Base-by-base conservation (phyloP, 37 sponge, comb jelly and placozoan genomes). In the Halichondria panicea region DNA sequence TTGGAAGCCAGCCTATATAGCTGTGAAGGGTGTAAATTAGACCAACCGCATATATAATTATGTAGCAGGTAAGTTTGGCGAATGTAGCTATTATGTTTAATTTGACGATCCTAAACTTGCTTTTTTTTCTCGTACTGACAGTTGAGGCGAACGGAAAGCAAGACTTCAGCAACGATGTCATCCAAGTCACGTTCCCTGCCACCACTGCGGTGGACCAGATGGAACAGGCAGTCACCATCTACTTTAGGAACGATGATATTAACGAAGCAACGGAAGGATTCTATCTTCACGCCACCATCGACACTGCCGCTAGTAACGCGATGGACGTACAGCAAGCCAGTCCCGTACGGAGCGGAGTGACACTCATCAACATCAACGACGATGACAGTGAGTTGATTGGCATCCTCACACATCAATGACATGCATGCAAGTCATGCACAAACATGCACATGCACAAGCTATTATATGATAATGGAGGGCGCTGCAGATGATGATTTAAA, bases 381-480 rank as follows among this genome's bases (percentile, higher is more conserved):
- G 39, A 74, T 74, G 74, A 74, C n/a, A 25, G 74, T 74, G 31
- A 52, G 28, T 68, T n/a, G n/a, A n/a, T n/a, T n/a, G n/a, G n/a
- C n/a, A n/a, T n/a, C n/a, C n/a, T n/a, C n/a, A n/a, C n/a, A n/a
- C n/a, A n/a, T n/a, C n/a, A n/a, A n/a, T n/a, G n/a, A n/a, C n/a
- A n/a, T n/a, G n/a, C n/a, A n/a, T n/a, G n/a, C n/a, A n/a, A n/a
- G n/a, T n/a, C n/a, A n/a, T n/a, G n/a, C n/a, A n/a, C n/a, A n/a
- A n/a, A n/a, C n/a, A n/a, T n/a, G n/a, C n/a, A n/a, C n/a, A n/a
- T n/a, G n/a, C n/a, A n/a, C n/a, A n/a, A n/a, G n/a, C n/a, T n/a
- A n/a, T n/a, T n/a, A n/a, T n/a, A n/a, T n/a, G n/a, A n/a, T n/a
- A n/a, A n/a, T n/a, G n/a, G n/a, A n/a, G n/a, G n/a, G n/a, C n/a